phyloP scores from a whole-genome alignment of 2,113 vertebrate species.

The Desmodus rotundus region DNA sequence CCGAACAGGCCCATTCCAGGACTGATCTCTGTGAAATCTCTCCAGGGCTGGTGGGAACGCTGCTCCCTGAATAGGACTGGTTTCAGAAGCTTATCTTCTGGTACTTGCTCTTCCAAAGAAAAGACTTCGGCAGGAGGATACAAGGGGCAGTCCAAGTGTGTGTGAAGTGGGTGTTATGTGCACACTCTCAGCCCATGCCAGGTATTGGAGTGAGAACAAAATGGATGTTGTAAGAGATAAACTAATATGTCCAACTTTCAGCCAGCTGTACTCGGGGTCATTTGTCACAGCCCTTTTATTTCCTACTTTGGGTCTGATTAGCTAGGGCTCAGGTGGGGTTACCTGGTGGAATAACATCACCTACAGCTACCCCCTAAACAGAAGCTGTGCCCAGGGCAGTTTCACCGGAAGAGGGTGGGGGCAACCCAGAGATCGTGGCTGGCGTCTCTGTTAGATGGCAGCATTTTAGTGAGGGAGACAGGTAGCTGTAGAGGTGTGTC shows the following conservation, averaged over 20 bases:
- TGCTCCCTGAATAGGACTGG: constrained; percentile 48
- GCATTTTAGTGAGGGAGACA: not conserved
- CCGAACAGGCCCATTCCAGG: not conserved
- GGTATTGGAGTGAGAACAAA: not conserved
- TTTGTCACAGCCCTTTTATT: not conserved
- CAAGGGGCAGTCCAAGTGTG: not conserved
- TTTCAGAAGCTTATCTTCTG: constrained; percentile 68
- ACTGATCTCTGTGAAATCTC: constrained; percentile 40
- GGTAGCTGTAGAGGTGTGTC: not conserved
- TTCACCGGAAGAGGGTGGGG: not conserved
- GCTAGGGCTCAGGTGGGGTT: not conserved
- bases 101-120: constrained; percentile 42
- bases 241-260: not conserved
- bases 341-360: not conserved
- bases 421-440: not conserved
- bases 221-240: not conserved
- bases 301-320: not conserved
- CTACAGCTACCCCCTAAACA: not conserved
- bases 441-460: not conserved
- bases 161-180: not conserved
- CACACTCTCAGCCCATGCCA: not conserved
- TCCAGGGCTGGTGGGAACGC: constrained; percentile 58
- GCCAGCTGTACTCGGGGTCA: not conserved
- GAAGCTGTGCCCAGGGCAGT: not conserved
- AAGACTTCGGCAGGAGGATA: not conserved